phyloP scores from a whole-genome alignment of 1,140 invertebrate species.

The Calephelis nemesis region DNA sequence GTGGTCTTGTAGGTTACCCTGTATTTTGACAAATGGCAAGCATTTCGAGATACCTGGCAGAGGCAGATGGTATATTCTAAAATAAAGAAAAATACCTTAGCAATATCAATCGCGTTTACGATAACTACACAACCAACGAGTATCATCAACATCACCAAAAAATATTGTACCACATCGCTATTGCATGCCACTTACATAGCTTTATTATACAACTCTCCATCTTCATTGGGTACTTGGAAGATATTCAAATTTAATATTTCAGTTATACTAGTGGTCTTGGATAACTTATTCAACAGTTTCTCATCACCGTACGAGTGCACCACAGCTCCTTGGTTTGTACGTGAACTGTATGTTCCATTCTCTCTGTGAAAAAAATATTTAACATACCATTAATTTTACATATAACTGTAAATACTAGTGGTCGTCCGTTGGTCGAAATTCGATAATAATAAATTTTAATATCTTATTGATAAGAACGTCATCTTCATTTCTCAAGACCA shows the following conservation, averaged over 20 bases:
- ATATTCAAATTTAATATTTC: conserved; percentile 53
- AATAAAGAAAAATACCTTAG: too few species aligned
- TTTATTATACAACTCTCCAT: conserved; percentile 64
- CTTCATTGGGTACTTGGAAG: conserved; percentile 65
- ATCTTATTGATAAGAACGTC: too few species aligned
- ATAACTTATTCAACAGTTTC: conserved; percentile 44
- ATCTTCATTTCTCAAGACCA: too few species aligned
- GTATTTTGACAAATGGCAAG: too few species aligned
- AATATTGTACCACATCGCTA: conserved; percentile 2
- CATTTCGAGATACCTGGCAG: too few species aligned
- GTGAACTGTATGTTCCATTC: conserved; percentile 73
- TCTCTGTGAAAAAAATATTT: conserved; percentile 53
- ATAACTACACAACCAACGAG: too few species aligned
- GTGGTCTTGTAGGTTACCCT: too few species aligned
- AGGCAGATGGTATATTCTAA: too few species aligned
- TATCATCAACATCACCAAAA: background rate
- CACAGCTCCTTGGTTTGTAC: conserved; percentile 79
- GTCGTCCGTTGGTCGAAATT: too few species aligned
- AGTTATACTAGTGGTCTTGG: conserved; percentile 39
- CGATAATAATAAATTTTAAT: too few species aligned
- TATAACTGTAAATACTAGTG: too few species aligned
- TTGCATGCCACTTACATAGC: conserved; percentile 58
- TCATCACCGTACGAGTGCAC: conserved; percentile 76
- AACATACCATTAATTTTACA: background rate
- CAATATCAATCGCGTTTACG: too few species aligned